Base-by-base conservation (phyloP, 30 jellyfish, hydroid and myxozoan species). In the Pelagia noctiluca region DNA sequence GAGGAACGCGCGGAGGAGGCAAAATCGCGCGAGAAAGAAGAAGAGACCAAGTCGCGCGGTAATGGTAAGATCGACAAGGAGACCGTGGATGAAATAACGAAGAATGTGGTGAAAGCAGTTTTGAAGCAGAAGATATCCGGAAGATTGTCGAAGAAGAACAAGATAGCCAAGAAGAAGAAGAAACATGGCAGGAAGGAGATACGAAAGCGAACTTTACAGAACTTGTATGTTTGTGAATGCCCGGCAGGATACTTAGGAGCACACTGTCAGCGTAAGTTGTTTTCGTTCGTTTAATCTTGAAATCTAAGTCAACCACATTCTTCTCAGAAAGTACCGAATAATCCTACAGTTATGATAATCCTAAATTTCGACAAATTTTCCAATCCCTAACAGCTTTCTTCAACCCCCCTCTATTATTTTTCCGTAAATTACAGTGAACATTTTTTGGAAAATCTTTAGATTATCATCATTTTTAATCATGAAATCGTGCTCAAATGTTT, bases 191-290 rank as follows among this genome's bases (percentile, higher is more conserved):
- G 21, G 35, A 60, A 23, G 25, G 87, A 52, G 63, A 76, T 87
- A 37, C 53, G 75, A 42, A 90, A 90, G 73, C 74, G 97, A 57
- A 90, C 96, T 26, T 8, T 90, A 35, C 97, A 90, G 71, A 92
- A 90, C 71, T 50, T 90, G 75, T 90, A 82, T 67, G 97, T 90
- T 52, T 90, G 97, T 42, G 91, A 90, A 62, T 90, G 97, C 57
- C 88, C 83, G 24, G 52, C 83, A 28, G 97, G 97, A 19, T 90
- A 33, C 63, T 35, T 90, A n/a, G 97, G 97, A 24, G 97, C 97
- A 21, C 95, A 83, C 60, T 90, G 97, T 62, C 95, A 90, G 68
- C 97, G 97, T 90, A 75, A 61, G 97, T 82, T 50, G 46, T 49
- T 28, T 8, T 18, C 54, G 38, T 29, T 18, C 23, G 25, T 53